Conservation (phyloP, 2,888 invertebrate genomes). For the Catocala sponsa region DNA sequence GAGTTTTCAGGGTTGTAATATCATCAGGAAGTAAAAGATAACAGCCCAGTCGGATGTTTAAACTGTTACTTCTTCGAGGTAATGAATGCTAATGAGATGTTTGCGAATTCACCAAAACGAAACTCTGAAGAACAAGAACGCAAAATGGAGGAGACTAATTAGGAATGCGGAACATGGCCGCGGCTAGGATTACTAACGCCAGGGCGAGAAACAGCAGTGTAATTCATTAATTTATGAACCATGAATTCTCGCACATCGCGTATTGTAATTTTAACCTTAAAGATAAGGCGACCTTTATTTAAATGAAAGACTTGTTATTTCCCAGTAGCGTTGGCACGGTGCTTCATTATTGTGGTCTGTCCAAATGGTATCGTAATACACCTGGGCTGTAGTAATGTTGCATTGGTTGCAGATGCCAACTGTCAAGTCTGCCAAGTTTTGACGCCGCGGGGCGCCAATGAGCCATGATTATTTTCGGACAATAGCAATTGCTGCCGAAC, state of each 20-base stretch:
- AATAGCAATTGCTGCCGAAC: slow-evolving; percentile 38
- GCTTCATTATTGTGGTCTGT: slow-evolving; percentile 23
- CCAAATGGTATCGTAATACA: slow-evolving; percentile 41
- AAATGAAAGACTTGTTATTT: slow-evolving; percentile 26
- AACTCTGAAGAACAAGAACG: not conserved
- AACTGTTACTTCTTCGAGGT: slow-evolving; percentile 6
- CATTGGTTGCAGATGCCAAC: slow-evolving; percentile 62
- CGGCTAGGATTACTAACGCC: not conserved
- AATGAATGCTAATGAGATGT: slow-evolving; percentile 18
- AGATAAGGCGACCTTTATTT: not conserved
- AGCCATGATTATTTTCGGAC: slow-evolving; percentile 57
- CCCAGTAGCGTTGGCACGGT: slow-evolving; percentile 33
- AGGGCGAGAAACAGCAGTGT: not conserved
- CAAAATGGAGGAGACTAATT: slow-evolving; percentile 1
- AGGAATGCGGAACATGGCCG: not conserved
- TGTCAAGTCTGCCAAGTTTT: slow-evolving; percentile 65
- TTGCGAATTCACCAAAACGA: not conserved
- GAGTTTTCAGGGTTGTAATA: slow-evolving; percentile 36
- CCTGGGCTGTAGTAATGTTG: slow-evolving; percentile 49
- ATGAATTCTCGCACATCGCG: not conserved
- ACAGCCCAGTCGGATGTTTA: slow-evolving; percentile 15
- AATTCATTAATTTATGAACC: not conserved
- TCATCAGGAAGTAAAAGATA: slow-evolving; percentile 26
- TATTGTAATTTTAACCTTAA: too few species aligned
- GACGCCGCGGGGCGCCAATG: slow-evolving; percentile 59